A percentile compares a stretch with the other conserved stretches of the same genome.
These are phyloP conservation scores for Tiliqua scincoides DNA, from an alignment of 2,113 vertebrate species.

Conservation along the genomic window DNA sequence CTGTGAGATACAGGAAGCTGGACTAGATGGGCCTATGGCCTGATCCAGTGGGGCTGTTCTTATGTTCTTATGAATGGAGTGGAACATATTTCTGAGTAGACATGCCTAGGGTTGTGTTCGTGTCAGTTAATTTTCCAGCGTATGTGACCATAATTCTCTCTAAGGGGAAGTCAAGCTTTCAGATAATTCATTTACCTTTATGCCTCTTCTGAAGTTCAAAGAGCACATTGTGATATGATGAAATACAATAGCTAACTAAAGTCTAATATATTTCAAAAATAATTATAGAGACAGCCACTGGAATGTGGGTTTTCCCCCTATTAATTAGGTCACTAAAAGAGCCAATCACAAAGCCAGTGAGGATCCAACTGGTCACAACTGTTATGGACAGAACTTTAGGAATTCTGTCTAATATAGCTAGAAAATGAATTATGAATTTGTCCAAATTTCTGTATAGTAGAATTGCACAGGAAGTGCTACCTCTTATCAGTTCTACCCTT, in stretches of 20 bases:
- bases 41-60: too few relatives aligned
- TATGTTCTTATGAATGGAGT: too few relatives aligned
- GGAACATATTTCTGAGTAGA: too few relatives aligned
- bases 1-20: too few relatives aligned
- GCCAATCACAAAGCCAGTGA: background rate
- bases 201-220: slow-evolving; percentile 42
- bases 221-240: slow-evolving; percentile 36
- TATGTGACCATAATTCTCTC: background rate
- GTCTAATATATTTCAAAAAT: background rate
- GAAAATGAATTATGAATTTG: background rate
- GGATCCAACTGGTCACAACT: background rate
- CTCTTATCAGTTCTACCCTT: background rate
- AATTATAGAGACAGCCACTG: background rate
- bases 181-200: slow-evolving; percentile 48
- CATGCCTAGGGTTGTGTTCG: too few relatives aligned
- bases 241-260: slow-evolving; percentile 11
- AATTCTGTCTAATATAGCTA: background rate
- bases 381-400: background rate
- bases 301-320: background rate
- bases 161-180: slow-evolving; percentile 36
- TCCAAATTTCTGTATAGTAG: background rate
- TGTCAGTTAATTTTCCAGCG: background rate
- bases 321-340: background rate
- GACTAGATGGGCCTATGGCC: too few relatives aligned
- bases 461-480: background rate